phyloP scores from a whole-genome alignment of 2,113 vertebrate species.

The mouse (Mus musculus) region GRCm39 chr1:126746001-126746500 shows the following conservation, averaged over 20 bases:
- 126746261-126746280: not conserved
- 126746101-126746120: not conserved
- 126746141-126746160: not conserved
- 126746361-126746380: not conserved
- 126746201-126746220: not conserved
- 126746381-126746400: not conserved
- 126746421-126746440: not conserved
- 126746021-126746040: not conserved
- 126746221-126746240: not conserved
- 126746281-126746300: not conserved
- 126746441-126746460: not conserved
- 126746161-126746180: not conserved
- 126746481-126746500: not conserved
- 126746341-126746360: constrained; percentile 47
- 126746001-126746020: not conserved
- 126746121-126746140: not conserved
- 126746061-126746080: not conserved
- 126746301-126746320: not conserved
- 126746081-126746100: not conserved
- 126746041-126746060: not conserved
- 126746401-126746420: constrained; percentile 13
- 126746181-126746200: not conserved
- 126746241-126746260: not conserved
- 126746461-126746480: not conserved
- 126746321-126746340: not conserved